These are phyloP conservation scores for Enteromius radiatus DNA, from an alignment of 2,797 vertebrate species.

Conservation along the genomic window DNA sequence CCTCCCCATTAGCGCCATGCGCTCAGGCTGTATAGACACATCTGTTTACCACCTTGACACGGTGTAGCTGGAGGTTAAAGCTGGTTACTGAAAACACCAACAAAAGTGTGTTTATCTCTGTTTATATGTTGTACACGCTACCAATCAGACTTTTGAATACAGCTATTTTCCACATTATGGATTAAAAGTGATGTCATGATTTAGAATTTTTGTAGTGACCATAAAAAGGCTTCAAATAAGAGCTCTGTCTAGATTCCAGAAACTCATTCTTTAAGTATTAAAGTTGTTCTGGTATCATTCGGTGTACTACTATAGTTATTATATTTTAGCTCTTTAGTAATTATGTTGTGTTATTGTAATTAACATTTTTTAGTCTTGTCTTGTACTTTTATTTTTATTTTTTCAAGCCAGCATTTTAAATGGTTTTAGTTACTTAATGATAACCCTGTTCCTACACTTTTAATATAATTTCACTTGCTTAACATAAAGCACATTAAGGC, in stretches of 20 bases:
- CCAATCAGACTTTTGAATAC: background rate
- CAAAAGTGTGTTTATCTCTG: background rate
- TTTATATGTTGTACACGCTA: background rate
- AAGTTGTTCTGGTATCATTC: background rate
- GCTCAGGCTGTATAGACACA: constrained; percentile 41
- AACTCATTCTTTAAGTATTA: background rate
- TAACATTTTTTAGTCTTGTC: background rate
- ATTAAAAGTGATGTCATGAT: background rate
- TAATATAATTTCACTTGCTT: background rate
- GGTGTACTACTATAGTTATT: background rate
- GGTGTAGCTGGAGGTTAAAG: background rate
- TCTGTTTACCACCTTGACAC: constrained; percentile 52
- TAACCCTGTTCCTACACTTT: background rate
- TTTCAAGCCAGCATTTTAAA: background rate
- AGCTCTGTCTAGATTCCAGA: background rate
- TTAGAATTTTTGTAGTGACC: background rate
- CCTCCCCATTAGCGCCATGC: background rate
- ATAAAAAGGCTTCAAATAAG: background rate
- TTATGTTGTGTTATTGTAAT: too few species aligned
- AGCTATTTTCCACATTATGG: background rate
- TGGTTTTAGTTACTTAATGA: background rate
- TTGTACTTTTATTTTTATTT: background rate
- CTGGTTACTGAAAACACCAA: constrained; percentile 27
- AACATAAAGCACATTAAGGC: too few species aligned
- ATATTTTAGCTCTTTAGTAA: background rate